These are phyloP conservation scores for Heloderma charlesbogerti DNA, from an alignment of 2,113 vertebrate species.

Conservation along the genomic window DNA sequence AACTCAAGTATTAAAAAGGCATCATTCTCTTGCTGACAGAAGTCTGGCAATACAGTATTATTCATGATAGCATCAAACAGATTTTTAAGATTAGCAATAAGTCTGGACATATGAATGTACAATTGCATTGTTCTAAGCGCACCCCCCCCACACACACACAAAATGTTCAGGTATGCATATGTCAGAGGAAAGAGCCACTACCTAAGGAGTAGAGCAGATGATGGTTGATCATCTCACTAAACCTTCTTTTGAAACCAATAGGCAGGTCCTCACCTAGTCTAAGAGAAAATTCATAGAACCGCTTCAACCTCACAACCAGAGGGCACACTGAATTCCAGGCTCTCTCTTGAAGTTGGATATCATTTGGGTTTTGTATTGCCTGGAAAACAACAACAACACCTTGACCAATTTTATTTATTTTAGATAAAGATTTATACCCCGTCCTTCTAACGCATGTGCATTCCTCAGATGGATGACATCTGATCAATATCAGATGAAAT, in stretches of 20 bases:
- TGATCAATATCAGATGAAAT: background rate
- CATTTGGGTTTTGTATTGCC: conserved; percentile 97
- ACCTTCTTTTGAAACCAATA: background rate
- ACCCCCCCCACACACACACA: too few relatives aligned
- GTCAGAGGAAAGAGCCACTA: background rate
- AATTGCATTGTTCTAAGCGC: background rate
- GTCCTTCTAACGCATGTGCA: background rate
- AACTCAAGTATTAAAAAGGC: background rate
- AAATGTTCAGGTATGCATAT: background rate
- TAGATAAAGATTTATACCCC: background rate
- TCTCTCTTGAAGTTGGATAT: conserved; percentile 91
- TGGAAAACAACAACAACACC: conserved; percentile 67
- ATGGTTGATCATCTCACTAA: background rate
- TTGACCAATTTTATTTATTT: background rate
- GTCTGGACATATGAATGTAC: background rate
- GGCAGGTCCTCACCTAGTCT: conserved; percentile 84
- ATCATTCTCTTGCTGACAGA: background rate
- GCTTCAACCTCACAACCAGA: conserved; percentile 94
- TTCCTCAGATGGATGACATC: background rate
- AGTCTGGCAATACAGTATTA: background rate
- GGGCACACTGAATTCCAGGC: conserved; percentile 98
- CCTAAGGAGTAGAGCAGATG: background rate
- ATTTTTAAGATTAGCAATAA: background rate
- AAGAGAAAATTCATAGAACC: conserved; percentile 95
- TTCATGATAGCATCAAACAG: background rate